Percentiles rank a stretch among this genome's conserved stretches.
Conservation (phyloP, 2,113 vertebrate species). For the Ifrita kowaldi region DNA sequence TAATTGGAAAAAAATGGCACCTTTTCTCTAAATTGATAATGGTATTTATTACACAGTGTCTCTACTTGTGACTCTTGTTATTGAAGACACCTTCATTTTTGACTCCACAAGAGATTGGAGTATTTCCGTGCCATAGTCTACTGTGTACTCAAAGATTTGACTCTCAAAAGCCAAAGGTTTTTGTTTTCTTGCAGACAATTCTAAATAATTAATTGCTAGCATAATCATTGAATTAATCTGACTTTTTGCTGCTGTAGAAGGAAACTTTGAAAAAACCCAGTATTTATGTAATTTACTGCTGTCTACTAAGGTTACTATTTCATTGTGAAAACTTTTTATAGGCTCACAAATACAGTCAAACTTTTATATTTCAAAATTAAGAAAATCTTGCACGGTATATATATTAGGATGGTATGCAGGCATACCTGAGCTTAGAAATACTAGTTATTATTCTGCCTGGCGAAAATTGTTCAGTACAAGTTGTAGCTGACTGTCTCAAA, state of each 20-base stretch:
- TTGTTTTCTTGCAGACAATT: conserved; percentile 42
- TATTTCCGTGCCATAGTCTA: neutral
- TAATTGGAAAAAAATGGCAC: neutral
- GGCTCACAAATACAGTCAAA: conserved; percentile 1
- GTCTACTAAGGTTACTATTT: conserved; percentile 19
- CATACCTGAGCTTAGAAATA: conserved; percentile 34
- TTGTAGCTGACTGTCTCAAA: neutral
- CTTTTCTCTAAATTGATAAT: neutral
- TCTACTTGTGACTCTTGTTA: neutral
- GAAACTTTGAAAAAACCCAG: conserved; percentile 24
- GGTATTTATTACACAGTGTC: neutral
- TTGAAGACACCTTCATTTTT: neutral
- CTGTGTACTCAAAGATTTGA: neutral
- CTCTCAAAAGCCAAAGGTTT: conserved; percentile 23
- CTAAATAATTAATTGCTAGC: conserved; percentile 46
- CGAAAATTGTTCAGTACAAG: neutral
- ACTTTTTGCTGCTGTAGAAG: conserved; percentile 8
- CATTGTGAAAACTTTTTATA: conserved; percentile 25
- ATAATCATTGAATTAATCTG: conserved; percentile 14
- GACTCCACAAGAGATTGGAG: neutral
- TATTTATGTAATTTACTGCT: conserved; percentile 5
- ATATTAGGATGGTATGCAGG: neutral
- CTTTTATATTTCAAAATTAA: conserved; percentile 33
- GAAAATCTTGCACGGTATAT: neutral
- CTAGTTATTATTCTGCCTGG: neutral